A percentile compares a stretch with the other conserved stretches of the same genome.
phyloP scores from a whole-genome alignment of 2,888 invertebrate species.

The Thereva unica region DNA sequence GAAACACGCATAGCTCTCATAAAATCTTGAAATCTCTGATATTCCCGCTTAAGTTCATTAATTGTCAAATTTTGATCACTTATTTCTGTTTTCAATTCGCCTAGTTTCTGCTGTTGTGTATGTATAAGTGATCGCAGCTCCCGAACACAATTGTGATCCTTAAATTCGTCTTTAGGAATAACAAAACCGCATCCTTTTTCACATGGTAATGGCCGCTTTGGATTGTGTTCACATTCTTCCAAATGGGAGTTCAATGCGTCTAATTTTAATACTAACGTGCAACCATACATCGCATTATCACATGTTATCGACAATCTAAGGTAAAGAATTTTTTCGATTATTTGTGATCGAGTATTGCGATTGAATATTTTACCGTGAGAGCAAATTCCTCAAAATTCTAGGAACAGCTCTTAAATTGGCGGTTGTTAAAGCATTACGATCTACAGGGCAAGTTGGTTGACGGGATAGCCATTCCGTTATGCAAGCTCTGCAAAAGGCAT shows the following conservation, averaged over 20 bases:
- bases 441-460: conserved; percentile 93
- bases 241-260: conserved; percentile 84
- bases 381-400: conserved; percentile 86
- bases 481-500: conserved; percentile 92
- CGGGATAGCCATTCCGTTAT: conserved; percentile 94
- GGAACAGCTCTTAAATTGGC: conserved; percentile 90
- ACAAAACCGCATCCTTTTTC: conserved; percentile 92
- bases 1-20: conserved; percentile 91
- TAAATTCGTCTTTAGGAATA: conserved; percentile 92
- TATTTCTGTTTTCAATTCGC: conserved; percentile 83
- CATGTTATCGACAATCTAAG: conserved; percentile 82
- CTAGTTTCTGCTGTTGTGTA: conserved; percentile 83
- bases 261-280: conserved; percentile 80
- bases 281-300: conserved; percentile 89
- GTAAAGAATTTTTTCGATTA: background rate
- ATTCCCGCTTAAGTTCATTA: conserved; percentile 86
- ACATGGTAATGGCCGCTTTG: conserved; percentile 90
- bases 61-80: conserved; percentile 85
- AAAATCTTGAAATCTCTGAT: conserved; percentile 87
- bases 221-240: conserved; percentile 92
- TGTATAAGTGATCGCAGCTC: conserved; percentile 84
- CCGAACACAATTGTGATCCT: conserved; percentile 91
- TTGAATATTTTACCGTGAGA: conserved; percentile 68
- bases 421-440: conserved; percentile 87
- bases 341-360: background rate